Evolutionary conservation across 2,888 invertebrate genomes (phyloP).

Genomic region (Argyresthia albistria): DNA sequence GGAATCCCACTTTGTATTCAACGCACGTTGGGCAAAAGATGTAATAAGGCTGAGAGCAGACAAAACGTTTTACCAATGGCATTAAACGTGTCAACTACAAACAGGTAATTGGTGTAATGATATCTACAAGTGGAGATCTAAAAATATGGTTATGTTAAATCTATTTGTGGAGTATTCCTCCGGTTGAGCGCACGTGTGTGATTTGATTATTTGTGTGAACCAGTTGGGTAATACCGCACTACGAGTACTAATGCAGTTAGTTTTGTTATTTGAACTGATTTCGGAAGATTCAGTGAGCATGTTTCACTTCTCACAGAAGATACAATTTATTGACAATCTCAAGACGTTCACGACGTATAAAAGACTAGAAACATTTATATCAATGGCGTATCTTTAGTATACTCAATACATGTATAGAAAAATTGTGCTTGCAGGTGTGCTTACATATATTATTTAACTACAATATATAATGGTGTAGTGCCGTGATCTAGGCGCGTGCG

Average conservation of each 20-base stretch:
- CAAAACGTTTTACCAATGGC: slow-evolving; percentile 23
- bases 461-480: slow-evolving; percentile 22
- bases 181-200: slow-evolving; percentile 7
- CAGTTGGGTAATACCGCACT: not conserved
- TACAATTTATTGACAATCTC: slow-evolving; percentile 4
- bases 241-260: not conserved
- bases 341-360: slow-evolving; percentile 25
- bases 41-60: slow-evolving; percentile 22
- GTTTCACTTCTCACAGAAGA: slow-evolving; percentile 19
- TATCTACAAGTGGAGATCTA: slow-evolving; percentile 59
- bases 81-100: not conserved
- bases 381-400: slow-evolving; percentile 29
- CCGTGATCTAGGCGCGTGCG: not conserved
- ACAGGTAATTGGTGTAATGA: slow-evolving; percentile 26
- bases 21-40: slow-evolving; percentile 19
- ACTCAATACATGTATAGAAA: slow-evolving; percentile 41
- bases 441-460: slow-evolving; percentile 39
- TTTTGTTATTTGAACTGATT: slow-evolving; percentile 17
- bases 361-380: slow-evolving; percentile 35
- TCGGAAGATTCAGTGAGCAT: slow-evolving; percentile 48
- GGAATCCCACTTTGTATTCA: slow-evolving; percentile 20
- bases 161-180: slow-evolving; percentile 27
- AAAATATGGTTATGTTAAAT: slow-evolving; percentile 59
- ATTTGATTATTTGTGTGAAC: not conserved
- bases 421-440: slow-evolving; percentile 50